Conservation (phyloP, 2,797 vertebrate species). For the Sebastes melanostomus region DNA sequence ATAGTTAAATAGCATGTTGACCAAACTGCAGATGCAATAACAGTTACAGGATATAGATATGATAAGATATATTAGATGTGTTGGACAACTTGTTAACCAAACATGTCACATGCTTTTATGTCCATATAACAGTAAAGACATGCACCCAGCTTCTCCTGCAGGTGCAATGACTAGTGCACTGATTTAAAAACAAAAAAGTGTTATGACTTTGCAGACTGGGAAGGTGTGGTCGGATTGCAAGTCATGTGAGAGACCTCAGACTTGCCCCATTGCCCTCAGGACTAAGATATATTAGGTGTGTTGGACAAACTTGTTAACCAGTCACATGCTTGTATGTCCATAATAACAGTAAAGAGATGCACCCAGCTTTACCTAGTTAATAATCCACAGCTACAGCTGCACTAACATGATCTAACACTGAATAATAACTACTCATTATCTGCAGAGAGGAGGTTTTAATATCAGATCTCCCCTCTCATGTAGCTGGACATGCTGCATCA, state of each 20-base stretch:
- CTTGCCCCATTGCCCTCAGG: not conserved
- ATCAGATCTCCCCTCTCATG: not conserved
- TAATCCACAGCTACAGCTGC: conserved; percentile 35
- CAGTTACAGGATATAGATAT: too few species aligned
- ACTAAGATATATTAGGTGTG: conserved; percentile 15
- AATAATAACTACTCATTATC: not conserved
- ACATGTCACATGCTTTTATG: too few species aligned
- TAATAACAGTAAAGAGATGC: conserved; percentile 36
- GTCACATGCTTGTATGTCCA: conserved; percentile 48
- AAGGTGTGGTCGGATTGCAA: conserved; percentile 56
- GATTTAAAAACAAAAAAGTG: conserved; percentile 23
- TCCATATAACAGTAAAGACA: too few species aligned
- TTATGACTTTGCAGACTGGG: conserved; percentile 26
- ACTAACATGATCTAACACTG: not conserved
- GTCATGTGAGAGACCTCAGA: conserved; percentile 48
- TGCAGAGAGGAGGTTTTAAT: fast-evolving
- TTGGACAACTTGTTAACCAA: too few species aligned
- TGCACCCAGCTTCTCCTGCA: too few species aligned
- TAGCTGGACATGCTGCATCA: not conserved
- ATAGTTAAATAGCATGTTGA: not conserved
- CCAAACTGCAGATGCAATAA: not conserved
- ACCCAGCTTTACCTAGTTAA: conserved; percentile 49
- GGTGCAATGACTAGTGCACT: not conserved
- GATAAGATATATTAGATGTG: not conserved
- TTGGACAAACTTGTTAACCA: conserved; percentile 29